Evolutionary conservation across 2,888 invertebrate species (phyloP), one percentile per base, ranked within the genome.

Genomic region (Danaus chrysippus): DNA sequence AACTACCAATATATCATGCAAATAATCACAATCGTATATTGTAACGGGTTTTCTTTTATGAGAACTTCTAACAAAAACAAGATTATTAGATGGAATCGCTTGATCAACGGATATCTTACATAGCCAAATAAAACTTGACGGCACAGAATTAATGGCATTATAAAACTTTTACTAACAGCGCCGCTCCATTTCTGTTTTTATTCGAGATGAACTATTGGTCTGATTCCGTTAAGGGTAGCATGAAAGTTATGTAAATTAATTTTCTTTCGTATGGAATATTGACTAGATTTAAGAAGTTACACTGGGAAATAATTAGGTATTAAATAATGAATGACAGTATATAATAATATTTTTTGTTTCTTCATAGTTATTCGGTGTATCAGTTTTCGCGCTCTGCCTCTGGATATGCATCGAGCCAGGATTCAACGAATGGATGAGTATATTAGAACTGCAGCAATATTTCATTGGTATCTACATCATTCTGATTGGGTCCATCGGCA

Each of bases 381-480:
- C 94, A 10, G 91, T 97, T 72, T 95, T 97, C 75, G 95, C 94
- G 0, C 85, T 97, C 11, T 94, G 95, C 64, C 88, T 97, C 59
- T 97, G 97, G 96, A 92, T 97, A 70, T 92, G 95, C 71, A 92
- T 96, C 61, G 97, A 97, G 75, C 93, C 94, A 0, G 95, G 95
- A 3, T 95, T 97, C 76, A 94, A 94, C 75, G 95, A 96, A 74
- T 97, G 96, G 95, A 93, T 97, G 70, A 91, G 92, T 55, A 93
- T 94, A 64, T 83, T 98, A 66, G 92, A 95, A 63, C 93, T 97
- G 54, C 89, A 94, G 68, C 92, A 94, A 65, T 96, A 96, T 83
- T 97, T 96, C 90, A 95, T 94, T 66, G 97, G 97, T 1, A 92
- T 96, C 71, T 97, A 97, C 81, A 92, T 98, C 65, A 92, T 97